phyloP scores from a whole-genome alignment of 2,888 invertebrate species.

The Oasisia sp. region DNA sequence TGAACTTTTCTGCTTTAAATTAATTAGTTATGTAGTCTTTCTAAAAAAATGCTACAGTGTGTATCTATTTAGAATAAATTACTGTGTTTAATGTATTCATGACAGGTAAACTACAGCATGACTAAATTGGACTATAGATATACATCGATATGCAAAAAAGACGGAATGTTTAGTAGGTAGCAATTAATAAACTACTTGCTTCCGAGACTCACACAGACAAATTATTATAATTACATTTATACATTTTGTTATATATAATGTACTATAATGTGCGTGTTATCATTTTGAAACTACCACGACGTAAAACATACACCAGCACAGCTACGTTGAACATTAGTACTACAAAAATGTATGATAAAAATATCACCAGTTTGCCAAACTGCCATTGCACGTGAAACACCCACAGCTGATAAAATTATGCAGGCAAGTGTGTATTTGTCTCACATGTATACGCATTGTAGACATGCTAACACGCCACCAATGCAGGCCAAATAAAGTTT shows the following conservation, averaged over 20 bases:
- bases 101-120: background rate
- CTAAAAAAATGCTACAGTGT: no score
- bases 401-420: no score
- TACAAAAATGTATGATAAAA: background rate
- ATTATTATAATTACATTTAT: constrained; percentile 9
- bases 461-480: no score
- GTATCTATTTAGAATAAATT: background rate
- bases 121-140: background rate
- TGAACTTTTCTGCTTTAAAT: background rate
- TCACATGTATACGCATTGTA: no score
- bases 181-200: background rate
- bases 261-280: constrained; percentile 1
- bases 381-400: background rate
- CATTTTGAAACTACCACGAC: background rate
- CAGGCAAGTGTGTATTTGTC: no score
- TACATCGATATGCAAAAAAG: background rate
- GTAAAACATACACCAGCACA: background rate
- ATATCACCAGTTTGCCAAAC: background rate
- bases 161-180: constrained; percentile 8
- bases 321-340: background rate
- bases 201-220: background rate
- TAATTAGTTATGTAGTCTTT: no score
- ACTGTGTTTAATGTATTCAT: background rate
- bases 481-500: no score
- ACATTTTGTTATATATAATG: constrained; percentile 8